Evolutionary conservation across 2,888 invertebrate genomes (phyloP).

Genomic region (Malthinus flaveolus): DNA sequence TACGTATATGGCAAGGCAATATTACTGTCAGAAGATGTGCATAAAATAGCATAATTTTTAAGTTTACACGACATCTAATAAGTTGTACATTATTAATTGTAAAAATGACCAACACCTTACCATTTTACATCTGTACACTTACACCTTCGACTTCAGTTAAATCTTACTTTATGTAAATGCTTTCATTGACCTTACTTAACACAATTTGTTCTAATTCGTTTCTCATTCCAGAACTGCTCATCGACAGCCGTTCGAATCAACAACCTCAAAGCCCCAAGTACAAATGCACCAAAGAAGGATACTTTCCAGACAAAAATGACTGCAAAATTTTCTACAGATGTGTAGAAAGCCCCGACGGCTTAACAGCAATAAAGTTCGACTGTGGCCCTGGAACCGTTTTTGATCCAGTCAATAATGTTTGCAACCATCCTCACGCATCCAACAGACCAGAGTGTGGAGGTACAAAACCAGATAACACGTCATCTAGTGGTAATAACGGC

Average conservation of each 20-base stretch:
- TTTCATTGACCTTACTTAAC: no score
- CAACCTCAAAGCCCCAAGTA: slow-evolving; percentile 46
- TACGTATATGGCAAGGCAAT: no score
- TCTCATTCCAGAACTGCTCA: slow-evolving; percentile 8
- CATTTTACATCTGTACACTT: no score
- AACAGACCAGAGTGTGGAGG: slow-evolving; percentile 69
- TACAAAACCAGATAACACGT: slow-evolving; percentile 50
- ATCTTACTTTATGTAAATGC: no score
- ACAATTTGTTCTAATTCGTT: not conserved
- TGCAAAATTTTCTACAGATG: slow-evolving; percentile 79
- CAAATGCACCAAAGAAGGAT: slow-evolving; percentile 69
- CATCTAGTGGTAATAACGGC: slow-evolving; percentile 45
- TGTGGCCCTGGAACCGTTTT: slow-evolving; percentile 78
- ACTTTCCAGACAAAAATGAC: slow-evolving; percentile 70
- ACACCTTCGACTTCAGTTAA: no score
- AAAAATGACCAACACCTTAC: no score
- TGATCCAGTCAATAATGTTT: slow-evolving; percentile 67
- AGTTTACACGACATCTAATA: no score
- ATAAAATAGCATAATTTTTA: no score
- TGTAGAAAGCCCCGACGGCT: slow-evolving; percentile 62
- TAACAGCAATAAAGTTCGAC: slow-evolving; percentile 67
- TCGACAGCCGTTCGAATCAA: slow-evolving; percentile 20
- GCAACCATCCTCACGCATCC: slow-evolving; percentile 71
- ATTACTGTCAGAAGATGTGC: no score
- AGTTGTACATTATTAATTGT: no score